Base-by-base conservation (phyloP, 2,888 invertebrate species). In the Pristionchus japonicus region DNA sequence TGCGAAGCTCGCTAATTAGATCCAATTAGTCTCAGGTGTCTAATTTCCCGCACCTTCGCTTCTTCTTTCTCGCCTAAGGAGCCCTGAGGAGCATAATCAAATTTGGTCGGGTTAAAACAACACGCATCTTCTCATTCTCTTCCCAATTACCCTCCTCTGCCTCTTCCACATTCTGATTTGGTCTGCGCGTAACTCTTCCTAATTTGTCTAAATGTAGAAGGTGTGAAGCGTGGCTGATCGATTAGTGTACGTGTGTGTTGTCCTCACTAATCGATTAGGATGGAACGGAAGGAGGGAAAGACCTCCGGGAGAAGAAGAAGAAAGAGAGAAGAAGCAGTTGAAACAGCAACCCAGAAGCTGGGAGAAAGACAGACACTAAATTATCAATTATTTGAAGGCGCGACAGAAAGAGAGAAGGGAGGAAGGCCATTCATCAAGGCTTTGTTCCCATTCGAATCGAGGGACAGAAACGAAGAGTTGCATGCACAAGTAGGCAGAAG, bases 1-100 rank as follows among this genome's bases (percentile, higher is more conserved):
- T 13, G 40, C 74, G 3, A n/a, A 13, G 9, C 34, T 3, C 23
- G 23, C 23, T 34, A 57, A 83, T 34, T 52, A 37, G 34, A 52
- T 83, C 83, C 9, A 83, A 57, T 83, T 49, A 83, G 52, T 27
- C 7, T 4, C 3, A 34, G 83, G 57, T 83, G 83, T 77, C 77
- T 77, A 77, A 77, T 77, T 77, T 77, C 77, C 37, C 77, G 77
- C 77, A 15, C 34, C 40, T 20, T 27, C 40, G 40, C 47, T 47
- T n/a, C 77, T 70, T 15, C 52, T 20, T 23, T 23, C 70, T 20
- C 40, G 20, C 40, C 23, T 15, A 74, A 74, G 15, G 43, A 13
- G 85, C 70, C 86, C 43, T 67, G 86, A 67, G 86, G 86, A 86
- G 86, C 70, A 86, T 86, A 86, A 86, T 86, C 70, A 49, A 86